Evolutionary conservation across 2,113 vertebrate genomes (phyloP), one percentile per base, ranked within the genome.

Genomic region (Pachypanchax playfairii): DNA sequence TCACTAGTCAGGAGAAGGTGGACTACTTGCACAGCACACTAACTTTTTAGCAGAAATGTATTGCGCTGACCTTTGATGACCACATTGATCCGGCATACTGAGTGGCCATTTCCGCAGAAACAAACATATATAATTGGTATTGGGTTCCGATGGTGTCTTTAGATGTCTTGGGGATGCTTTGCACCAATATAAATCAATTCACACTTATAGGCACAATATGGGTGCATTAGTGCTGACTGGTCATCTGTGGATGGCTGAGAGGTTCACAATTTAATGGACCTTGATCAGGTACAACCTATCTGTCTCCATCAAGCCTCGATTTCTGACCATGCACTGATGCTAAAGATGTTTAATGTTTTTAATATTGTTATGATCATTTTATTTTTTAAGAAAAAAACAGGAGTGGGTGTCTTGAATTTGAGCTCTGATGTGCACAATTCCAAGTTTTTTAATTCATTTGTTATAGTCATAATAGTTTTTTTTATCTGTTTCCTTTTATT

Each of bases 181-280:
- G 84, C 82, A 75, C 87, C 81, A 84, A 92, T 92, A 92, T 91
- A 89, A 90, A 93, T 92, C 90, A 91, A 89, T 91, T 93, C 87
- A 90, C 89, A 90, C 89, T 90, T 92, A 92, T 89, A 91, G 90
- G 90, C 88, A 92, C 90, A 86, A 91, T 92, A 91, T 92, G 87
- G 89, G 85, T 74, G 85, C 88, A 87, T 92, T 91, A 92, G 86
- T 91, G 90, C 91, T 91, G 92, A 92, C 76, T 87, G 83, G 85
- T 89, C 88, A 85, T 90, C 87, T 80, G 80, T 84, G 75, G 80
- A 83, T 72, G 69, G 70, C 85, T 85, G 81, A 84, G 85, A 87
- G 78, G 73, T 84, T 62, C 55, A 73, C 61, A 83, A 85, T 87
- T 91, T 91, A 88, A 91, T 91, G 90, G 83, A 82, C 79, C 77